Conservation (phyloP, 1,140 invertebrate species). For the Teleopsis dalmanni region DNA sequence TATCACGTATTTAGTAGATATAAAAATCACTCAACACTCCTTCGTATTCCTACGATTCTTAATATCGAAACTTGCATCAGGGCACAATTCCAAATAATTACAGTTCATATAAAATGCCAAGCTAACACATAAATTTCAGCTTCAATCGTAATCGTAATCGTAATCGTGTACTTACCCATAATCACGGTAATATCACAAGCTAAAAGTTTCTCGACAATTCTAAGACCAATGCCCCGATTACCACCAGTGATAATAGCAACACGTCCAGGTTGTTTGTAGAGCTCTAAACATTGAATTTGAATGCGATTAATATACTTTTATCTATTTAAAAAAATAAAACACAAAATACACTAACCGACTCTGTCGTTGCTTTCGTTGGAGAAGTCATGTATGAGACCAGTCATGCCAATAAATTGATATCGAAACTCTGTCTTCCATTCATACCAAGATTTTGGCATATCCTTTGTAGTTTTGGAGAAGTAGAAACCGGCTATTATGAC, state of each 20-base stretch:
- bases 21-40: too few relatives aligned
- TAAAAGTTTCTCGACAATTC: constrained; percentile 70
- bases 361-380: constrained; percentile 46
- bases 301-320: background rate
- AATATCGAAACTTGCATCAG: too few relatives aligned
- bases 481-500: constrained; percentile 27
- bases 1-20: too few relatives aligned
- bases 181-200: constrained; percentile 75
- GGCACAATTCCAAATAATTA: too few relatives aligned
- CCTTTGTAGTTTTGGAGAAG: constrained; percentile 38
- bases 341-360: constrained; percentile 45
- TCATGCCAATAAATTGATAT: constrained; percentile 49
- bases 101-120: too few relatives aligned
- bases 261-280: constrained; percentile 52
- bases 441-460: constrained; percentile 37
- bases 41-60: too few relatives aligned
- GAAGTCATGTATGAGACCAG: constrained; percentile 49
- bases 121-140: too few relatives aligned
- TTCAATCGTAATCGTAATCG: too few relatives aligned
- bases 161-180: constrained; percentile 57
- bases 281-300: constrained; percentile 39
- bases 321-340: background rate
- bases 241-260: constrained; percentile 84
- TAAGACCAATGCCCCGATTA: constrained; percentile 75
- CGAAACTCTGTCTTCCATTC: constrained; percentile 48